Evolutionary conservation across 2,113 vertebrate genomes (phyloP).

Genomic region (Carettochelys insculpta): DNA sequence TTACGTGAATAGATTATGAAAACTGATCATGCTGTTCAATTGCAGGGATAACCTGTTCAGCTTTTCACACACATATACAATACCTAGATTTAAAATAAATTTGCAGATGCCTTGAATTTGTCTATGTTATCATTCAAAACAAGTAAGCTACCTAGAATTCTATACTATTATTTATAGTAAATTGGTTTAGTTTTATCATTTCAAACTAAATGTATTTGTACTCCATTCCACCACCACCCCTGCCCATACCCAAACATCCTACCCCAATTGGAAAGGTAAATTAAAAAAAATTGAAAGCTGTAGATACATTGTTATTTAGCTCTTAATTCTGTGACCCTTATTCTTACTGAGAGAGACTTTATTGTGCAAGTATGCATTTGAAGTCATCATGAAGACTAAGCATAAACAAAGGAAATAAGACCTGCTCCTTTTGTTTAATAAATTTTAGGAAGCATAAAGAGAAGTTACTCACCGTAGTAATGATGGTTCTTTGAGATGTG

Average conservation of each 20-base stretch:
- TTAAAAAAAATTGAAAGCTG: background rate
- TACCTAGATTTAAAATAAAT: background rate
- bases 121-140: background rate
- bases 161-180: background rate
- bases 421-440: background rate
- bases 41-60: background rate
- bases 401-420: background rate
- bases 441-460: background rate
- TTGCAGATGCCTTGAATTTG: background rate
- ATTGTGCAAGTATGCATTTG: background rate
- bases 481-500: no score
- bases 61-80: no score
- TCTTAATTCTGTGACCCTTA: background rate
- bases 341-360: background rate
- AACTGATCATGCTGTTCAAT: constrained; percentile 16
- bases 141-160: background rate
- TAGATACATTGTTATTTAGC: background rate
- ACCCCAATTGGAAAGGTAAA: background rate
- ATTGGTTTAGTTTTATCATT: background rate
- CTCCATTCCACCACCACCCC: background rate
- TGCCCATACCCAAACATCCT: no score
- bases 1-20: constrained; percentile 30
- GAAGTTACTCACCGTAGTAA: no score
- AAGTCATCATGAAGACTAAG: background rate
- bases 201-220: background rate